Evolutionary conservation across 2,797 vertebrate genomes (phyloP), one percentile per base, ranked within the genome.

Genomic region (Tadarida brasiliensis): DNA sequence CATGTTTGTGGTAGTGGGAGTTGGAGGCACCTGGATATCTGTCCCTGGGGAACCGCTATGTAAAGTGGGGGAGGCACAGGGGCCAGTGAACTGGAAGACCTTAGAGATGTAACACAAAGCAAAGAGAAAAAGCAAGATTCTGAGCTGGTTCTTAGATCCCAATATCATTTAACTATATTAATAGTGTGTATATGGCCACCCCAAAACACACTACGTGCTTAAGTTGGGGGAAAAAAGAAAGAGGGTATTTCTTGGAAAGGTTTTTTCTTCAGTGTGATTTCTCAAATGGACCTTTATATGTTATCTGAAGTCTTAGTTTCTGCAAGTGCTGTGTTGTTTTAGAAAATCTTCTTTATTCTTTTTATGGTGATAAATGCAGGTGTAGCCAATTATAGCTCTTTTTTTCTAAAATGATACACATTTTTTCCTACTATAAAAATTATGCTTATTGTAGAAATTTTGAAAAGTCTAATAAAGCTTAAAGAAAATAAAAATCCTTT

Each of bases 401-500:
- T 90, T 86, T 63, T 63, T 28, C 68, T 86, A 78, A 92, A 95
- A 91, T 74, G 76, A 11, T 92, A 35, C 87, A 26, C 16, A 24
- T 94, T 88, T 91, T 57, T 6, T 20, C 35, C 30, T 61, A 61
- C 86, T 87, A 56, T 96, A 94, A 92, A 96, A 96, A 95, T 93
- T 83, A 89, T 82, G 80, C 24, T 91, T 95, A 86, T 87, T 86
- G 16, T 73, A 87, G 92, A 89, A 96, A 87, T 87, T 91, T 89
- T 96, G 77, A 56, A 78, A 97, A 88, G 61, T 78, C 61, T 61
- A 89, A 33, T 94, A 94, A 95, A 94, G 11, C 78, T 91, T 92
- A 80, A 95, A 59, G 78, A 92, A 94, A 92, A 96, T 82, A 77
- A 97, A 94, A 94, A 84, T 81, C 44, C 30, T 91, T 82, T 61